Conservation (phyloP, 53 echinoderm and acorn worm species). For the Temnopleurus reevesii region DNA sequence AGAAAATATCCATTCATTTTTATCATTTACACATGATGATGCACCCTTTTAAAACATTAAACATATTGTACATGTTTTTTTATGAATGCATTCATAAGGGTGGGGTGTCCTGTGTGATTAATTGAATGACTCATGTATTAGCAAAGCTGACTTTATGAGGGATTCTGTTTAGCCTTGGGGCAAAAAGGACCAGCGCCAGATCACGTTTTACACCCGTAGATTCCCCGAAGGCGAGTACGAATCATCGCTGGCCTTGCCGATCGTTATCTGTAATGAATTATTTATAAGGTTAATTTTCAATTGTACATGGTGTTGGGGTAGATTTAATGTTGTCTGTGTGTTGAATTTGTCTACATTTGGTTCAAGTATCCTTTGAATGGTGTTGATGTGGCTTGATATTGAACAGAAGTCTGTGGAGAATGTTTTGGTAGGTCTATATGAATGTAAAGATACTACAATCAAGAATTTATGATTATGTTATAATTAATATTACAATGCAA, state of each 20-base stretch:
- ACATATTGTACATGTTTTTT: no score
- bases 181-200: neutral
- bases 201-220: neutral
- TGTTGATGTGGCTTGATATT: no score
- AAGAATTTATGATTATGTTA: no score
- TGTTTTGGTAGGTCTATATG: no score
- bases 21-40: no score
- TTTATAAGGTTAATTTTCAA: neutral
- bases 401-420: no score
- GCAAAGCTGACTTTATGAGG: constrained; percentile 7
- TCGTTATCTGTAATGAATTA: constrained; percentile 9
- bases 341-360: neutral
- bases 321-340: neutral
- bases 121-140: constrained; percentile 1
- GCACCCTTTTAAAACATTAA: no score
- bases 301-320: neutral
- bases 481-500: no score
- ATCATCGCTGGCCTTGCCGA: constrained; percentile 4
- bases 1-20: no score
- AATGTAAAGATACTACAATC: no score
- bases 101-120: neutral
- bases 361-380: neutral
- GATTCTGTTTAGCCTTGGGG: neutral
- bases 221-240: neutral
- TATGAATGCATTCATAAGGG: no score